Evolutionary conservation across 2,888 invertebrate genomes (phyloP).

Genomic region (Ectemnius lituratus): DNA sequence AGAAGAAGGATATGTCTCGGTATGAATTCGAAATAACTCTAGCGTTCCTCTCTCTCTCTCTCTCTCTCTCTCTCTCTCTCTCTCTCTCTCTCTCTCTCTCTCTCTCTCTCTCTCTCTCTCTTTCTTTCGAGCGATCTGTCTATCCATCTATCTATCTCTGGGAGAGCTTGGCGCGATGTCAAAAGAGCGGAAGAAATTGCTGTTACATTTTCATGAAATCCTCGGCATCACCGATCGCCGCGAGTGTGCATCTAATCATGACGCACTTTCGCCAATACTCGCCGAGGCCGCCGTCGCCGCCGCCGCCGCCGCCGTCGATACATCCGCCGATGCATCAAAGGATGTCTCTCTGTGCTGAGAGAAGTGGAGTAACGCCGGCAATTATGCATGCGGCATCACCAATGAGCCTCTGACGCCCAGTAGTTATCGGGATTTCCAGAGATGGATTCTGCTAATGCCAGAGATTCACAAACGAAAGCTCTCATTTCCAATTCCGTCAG

Average conservation of each 20-base stretch:
- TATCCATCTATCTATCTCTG: background rate
- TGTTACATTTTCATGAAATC: conserved; percentile 21
- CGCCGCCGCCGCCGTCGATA: too few relatives aligned
- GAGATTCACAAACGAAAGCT: too few relatives aligned
- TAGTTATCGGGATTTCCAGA: too few relatives aligned
- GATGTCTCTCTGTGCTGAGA: too few relatives aligned
- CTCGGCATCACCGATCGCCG: background rate
- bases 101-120: background rate
- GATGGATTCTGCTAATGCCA: too few relatives aligned
- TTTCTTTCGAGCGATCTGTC: background rate
- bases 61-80: background rate
- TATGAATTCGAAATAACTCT: conserved; percentile 27
- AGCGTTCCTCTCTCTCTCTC: background rate
- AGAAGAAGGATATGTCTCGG: background rate
- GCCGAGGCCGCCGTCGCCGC: background rate
- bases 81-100: background rate
- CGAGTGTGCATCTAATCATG: conserved; percentile 9
- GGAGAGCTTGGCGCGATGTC: background rate
- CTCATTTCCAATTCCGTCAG: too few relatives aligned
- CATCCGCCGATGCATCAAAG: too few relatives aligned
- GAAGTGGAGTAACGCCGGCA: too few relatives aligned
- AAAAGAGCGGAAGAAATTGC: conserved; percentile 14
- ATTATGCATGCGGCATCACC: too few relatives aligned
- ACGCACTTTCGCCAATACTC: background rate
- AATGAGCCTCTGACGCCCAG: too few relatives aligned